Base-by-base conservation (phyloP, 2,888 invertebrate species). In the Artemia sinica region DNA sequence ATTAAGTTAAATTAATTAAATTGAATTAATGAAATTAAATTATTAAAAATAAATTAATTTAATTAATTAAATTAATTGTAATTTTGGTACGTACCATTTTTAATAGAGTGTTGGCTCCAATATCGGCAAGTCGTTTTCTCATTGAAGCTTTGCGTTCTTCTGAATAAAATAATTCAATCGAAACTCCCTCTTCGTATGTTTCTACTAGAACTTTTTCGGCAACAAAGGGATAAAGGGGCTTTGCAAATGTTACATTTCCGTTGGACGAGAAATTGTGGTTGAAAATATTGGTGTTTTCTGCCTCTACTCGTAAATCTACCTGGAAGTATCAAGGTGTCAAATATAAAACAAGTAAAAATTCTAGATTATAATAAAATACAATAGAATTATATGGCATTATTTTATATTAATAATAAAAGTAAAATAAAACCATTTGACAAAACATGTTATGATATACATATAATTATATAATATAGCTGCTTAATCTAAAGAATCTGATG, bases 241-340 rank as follows among this genome's bases (percentile, higher is more conserved):
- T 71, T 8, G 81, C 81, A 71, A 81, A 80, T 52, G 74, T 71
- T 4, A 82, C 76, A 41, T 76, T 71, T 3, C 73, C 69, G 66
- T 72, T 72, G 3, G 72, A 70, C 0, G 74, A 73, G 71, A 82
- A 82, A 71, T 81, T 79, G 18, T 74, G 72, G 2, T 75, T 73
- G 74, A 82, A 81, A 71, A 72, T 75, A 51, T 76, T 74, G 51
- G 80, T 74, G 69, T 80, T 79, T n/a, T 73, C 72, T 5, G 79
- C 80, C 74, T 81, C 81, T 65, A 76, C 74, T 12, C 76, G 73
- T 74, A 82, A 75, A 72, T 81, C 77, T 14, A 81, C 76, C 78
- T 80, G 75, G 14, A 72, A 72, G 50, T 67, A 67, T 69, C 8
- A 68, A 58, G 49, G 14, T 58, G 28, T 28, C 28, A 28, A 28